Base-by-base conservation (phyloP, 1,140 invertebrate species). In the Ceratina calcarata region DNA sequence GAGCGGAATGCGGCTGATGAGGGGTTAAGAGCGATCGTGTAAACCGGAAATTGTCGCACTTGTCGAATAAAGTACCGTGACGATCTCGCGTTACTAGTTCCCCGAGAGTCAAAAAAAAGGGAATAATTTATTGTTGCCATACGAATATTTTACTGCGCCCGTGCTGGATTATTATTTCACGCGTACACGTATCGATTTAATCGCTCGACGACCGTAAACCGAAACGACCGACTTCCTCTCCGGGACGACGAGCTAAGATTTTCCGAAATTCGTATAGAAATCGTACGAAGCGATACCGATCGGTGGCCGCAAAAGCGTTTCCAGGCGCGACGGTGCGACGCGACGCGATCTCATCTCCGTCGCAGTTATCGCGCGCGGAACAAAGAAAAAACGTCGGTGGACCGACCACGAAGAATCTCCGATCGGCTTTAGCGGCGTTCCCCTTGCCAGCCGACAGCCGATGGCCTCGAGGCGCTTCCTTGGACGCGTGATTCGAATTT, bases 21-120 rank as follows among this genome's bases (percentile, higher is more conserved):
- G 75, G 71, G 70, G 61, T 65, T 79, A 79, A 79, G 70, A 79
- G 53, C 78, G 78, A 80, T 76, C 72, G 78, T 68, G 72, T 80
- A 80, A 80, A 80, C 78, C 72, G 78, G 78, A 80, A 81, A 75
- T 78, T 78, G 79, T 80, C 75, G 62, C 61, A 53, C 53, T 70
- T 45, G 32, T 27, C 20, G 64, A 32, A 37, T 61, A 81, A 68
- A 80, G 64, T 66, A 68, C 65, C 78, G 65, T 76, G 72, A 78
- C 74, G 49, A 71, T 81, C 67, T 66, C 53, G 74, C n/a, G 58
- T 45, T 67, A 70, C 51, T 78, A 75, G 74, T 78, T 78, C 75
- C 32, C 49, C 22, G 62, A 66, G 37, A 18, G 37, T 67, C 61
- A 13, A 20, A n/a, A 79, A 24, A 37, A 16, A 22, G 20, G 15